A percentile compares a stretch with the other conserved stretches of the same genome.
Conservation (phyloP, 2,888 invertebrate species). For the Drosophila siamana region DNA sequence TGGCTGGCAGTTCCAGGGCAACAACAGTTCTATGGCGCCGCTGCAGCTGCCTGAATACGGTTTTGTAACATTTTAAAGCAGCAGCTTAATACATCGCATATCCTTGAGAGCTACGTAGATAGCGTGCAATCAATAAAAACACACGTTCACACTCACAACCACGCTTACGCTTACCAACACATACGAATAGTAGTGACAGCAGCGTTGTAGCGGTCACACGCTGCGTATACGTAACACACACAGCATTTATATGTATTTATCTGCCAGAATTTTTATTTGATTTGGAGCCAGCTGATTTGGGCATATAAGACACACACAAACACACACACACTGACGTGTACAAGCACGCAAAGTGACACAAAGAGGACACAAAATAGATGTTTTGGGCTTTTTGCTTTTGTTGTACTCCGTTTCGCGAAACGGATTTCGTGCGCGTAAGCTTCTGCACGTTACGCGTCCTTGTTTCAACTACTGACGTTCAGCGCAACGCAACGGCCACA, state of each 20-base stretch:
- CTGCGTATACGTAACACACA: slow-evolving; percentile 70
- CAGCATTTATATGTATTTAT: slow-evolving; percentile 15
- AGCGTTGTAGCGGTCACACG: slow-evolving; percentile 44
- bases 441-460: slow-evolving; percentile 84
- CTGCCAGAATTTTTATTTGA: slow-evolving; percentile 33
- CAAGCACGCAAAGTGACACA: slow-evolving; percentile 10
- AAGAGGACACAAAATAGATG: slow-evolving; percentile 29
- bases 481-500: slow-evolving; percentile 63
- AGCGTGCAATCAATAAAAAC: slow-evolving; percentile 72
- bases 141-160: slow-evolving; percentile 31
- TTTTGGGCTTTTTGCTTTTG: slow-evolving; percentile 35
- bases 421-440: slow-evolving; percentile 57
- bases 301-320: slow-evolving; percentile 24
- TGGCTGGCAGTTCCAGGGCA: slow-evolving; percentile 30
- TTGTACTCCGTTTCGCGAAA: slow-evolving; percentile 34
- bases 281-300: slow-evolving; percentile 51
- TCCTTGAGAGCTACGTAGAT: slow-evolving; percentile 47
- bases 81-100: slow-evolving; percentile 34
- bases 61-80: slow-evolving; percentile 58
- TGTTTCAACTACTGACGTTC: slow-evolving; percentile 83
- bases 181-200: slow-evolving; percentile 7
- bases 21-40: slow-evolving; percentile 45
- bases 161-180: slow-evolving; percentile 3
- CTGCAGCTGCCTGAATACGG: slow-evolving; percentile 33
- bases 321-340: slow-evolving; percentile 2